Base-by-base conservation (phyloP, 2,113 vertebrate genomes). In the Coptodon bakossiorum region DNA sequence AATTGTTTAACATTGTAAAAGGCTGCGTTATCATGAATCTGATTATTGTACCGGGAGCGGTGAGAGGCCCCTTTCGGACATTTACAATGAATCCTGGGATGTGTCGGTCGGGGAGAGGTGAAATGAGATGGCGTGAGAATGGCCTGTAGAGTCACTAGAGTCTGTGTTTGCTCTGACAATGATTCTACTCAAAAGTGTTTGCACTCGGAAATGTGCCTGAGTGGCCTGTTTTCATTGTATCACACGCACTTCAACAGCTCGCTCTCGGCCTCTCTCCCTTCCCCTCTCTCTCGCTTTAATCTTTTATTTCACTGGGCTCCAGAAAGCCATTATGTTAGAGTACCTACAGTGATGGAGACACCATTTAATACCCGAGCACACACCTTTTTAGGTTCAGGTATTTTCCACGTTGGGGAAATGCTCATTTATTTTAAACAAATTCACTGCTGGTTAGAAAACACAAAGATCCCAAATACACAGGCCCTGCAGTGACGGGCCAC, bases 251-350 rank as follows among this genome's bases (percentile, higher is more conserved):
- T 83, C 78, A 90, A 19, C 79, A 31, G 83, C 76, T 63, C 59
- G 9, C 61, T 54, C 85, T 48, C 85, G 17, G 73, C 73, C 73
- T n/a, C 73, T 76, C 71, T 76, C 40, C 43, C 71, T 29, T 48
- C 43, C 43, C 9, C 71, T n/a, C 56, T 22, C 71, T 56, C 56
- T 88, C 73, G 66, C 86, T 86, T 57, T 82, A 86, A 86, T 90
- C 86, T 89, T 93, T 92, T 92, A 82, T 93, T 90, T 93, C 82
- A 78, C 50, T 16, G 50, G 38, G 89, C 83, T 88, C 66, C 80
- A 90, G 83, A 78, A 90, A 91, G 81, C 92, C 86, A 92, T 93
- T 90, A 91, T 88, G 83, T 90, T 86, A 86, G 82, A 92, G 92
- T 85, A 84, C 84, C 90, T 40, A 53, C 79, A 80, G 84, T 27